Evolutionary conservation across 30 jellyfish, hydroid and myxozoan species (phyloP), one percentile per base, ranked within the genome.

Genomic region (Chrysaora quinquecirrha): DNA sequence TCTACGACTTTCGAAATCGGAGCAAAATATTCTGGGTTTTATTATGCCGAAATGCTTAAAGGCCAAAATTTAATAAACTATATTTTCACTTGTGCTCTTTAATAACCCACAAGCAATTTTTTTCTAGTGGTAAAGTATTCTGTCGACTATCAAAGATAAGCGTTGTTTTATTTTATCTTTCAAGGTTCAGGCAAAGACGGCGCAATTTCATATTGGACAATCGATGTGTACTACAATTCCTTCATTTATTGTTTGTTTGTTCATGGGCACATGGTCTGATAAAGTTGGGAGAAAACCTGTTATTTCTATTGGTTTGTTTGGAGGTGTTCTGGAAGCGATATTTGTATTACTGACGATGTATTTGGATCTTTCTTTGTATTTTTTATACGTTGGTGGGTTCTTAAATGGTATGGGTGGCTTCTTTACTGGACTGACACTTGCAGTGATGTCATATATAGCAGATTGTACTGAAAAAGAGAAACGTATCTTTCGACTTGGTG

Each of bases 191-290:
- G 61, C 65, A 7, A 18, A 6, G 61, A 32, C 87, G 21, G 73
- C 97, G 1, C 71, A 60, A 24, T 89, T 81, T 76, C 74, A 82
- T 14, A 84, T 71, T 72, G 97, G 92, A 71, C 86, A n/a, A n/a
- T n/a, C n/a, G n/a, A n/a, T n/a, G n/a, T n/a, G n/a, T n/a, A n/a
- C n/a, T n/a, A n/a, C n/a, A 9, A 18, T 89, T 20, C 95, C 95
- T 27, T 71, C 95, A 0, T 46, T 89, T 22, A 28, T 83, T 21
- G 87, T 71, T 0, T 89, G 90, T 66, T 43, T 90, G 64, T 76
- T 52, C 48, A 32, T 74, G 19, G 97, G n/a, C n/a, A n/a, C n/a
- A n/a, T n/a, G n/a, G n/a, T n/a, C n/a, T n/a, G n/a, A n/a, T n/a
- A n/a, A n/a, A n/a, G n/a, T n/a, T n/a, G n/a, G n/a, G n/a, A n/a